These are phyloP conservation scores for Acropternis orthonyx DNA, from an alignment of 2,797 vertebrate genomes.

Conservation along the genomic window DNA sequence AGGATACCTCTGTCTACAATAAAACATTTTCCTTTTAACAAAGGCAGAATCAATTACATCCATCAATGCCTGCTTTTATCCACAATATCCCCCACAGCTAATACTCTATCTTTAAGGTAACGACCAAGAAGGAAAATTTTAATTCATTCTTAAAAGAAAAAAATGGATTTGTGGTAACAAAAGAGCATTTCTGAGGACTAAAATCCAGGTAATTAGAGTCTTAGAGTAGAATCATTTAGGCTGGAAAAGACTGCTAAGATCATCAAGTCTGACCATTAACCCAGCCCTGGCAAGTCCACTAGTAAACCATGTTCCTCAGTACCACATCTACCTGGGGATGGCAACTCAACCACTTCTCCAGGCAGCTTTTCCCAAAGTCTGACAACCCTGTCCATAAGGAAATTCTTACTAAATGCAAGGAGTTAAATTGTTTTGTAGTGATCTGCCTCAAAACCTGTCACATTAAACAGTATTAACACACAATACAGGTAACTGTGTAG, in stretches of 20 bases:
- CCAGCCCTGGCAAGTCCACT: neutral
- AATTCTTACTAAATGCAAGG: neutral
- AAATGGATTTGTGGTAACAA: neutral
- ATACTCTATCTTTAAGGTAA: neutral
- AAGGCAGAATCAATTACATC: neutral
- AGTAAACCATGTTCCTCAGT: neutral
- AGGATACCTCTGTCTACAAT: slow-evolving; percentile 84
- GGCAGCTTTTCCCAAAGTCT: neutral
- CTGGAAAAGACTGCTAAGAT: neutral
- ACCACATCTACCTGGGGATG: no score
- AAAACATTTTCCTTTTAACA: slow-evolving; percentile 14
- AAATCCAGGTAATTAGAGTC: neutral
- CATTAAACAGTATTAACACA: neutral
- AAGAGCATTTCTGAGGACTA: neutral
- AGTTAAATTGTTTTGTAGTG: neutral
- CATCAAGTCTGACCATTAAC: neutral
- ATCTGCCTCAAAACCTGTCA: neutral
- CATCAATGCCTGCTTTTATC: neutral
- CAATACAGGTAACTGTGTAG: neutral
- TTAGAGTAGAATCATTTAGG: neutral
- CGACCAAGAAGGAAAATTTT: neutral
- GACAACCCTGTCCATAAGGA: accelerated
- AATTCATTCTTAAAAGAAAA: neutral
- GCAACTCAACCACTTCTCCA: neutral
- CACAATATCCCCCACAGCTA: neutral